Evolutionary conservation across 2,113 vertebrate genomes (phyloP).

Genomic region (Crotalus viridis): DNA sequence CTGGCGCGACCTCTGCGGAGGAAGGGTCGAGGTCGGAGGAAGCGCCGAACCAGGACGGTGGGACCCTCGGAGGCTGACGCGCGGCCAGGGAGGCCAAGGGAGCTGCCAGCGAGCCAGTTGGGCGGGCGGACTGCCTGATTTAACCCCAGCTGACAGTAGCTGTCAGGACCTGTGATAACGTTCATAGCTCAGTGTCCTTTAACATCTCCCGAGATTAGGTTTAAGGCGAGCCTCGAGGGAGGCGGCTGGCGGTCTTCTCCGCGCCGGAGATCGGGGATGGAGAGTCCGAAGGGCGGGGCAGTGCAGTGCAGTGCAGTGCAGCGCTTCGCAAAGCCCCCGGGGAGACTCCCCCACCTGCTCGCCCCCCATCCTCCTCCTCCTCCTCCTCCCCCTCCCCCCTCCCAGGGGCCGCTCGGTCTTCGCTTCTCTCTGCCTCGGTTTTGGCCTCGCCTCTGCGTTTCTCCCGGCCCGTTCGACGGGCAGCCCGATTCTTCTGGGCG

Average conservation of each 20-base stretch:
- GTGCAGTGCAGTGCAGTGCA: too few relatives aligned
- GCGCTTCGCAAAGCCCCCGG: neutral
- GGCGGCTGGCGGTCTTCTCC: neutral
- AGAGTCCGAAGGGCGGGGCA: neutral
- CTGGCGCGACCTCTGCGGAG: conserved; percentile 33
- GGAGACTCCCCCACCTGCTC: neutral
- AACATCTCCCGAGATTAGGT: conserved; percentile 63
- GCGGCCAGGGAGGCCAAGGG: conserved; percentile 36
- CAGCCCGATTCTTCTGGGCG: neutral
- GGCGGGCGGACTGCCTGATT: conserved; percentile 51
- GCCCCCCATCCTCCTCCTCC: fast-evolving
- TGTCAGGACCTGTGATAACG: conserved; percentile 68
- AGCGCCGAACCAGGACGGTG: conserved; percentile 44
- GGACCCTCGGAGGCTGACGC: conserved; percentile 29
- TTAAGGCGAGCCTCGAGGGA: conserved; percentile 42
- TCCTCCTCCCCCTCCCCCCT: too few relatives aligned
- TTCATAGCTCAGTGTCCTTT: conserved; percentile 73
- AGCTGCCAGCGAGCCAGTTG: conserved; percentile 26
- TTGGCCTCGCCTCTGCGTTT: neutral
- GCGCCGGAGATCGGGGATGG: neutral
- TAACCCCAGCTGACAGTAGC: conserved; percentile 74
- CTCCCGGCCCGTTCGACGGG: neutral
- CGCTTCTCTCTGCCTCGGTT: neutral
- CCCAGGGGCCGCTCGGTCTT: neutral
- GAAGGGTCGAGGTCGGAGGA: conserved; percentile 58